A percentile compares a stretch with the other conserved stretches of the same genome.
phyloP scores from a whole-genome alignment of 2,797 vertebrate species.

The Pteronotus mesoamericanus region DNA sequence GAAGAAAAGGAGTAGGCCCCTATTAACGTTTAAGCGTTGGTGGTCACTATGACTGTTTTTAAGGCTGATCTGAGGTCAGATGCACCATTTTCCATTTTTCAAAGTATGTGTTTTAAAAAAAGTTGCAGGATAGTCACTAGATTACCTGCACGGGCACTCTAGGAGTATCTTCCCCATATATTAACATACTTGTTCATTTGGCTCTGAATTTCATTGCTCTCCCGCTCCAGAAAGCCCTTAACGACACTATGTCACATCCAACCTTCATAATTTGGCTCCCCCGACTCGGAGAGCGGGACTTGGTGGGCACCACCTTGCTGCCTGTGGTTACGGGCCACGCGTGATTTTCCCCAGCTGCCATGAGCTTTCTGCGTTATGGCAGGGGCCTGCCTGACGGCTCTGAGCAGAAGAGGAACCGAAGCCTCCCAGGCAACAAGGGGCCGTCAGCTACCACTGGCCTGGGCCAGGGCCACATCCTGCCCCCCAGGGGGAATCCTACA shows the following conservation, averaged over 20 bases:
- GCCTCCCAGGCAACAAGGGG: neutral
- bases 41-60: neutral
- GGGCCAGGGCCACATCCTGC: neutral
- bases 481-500: neutral
- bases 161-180: neutral
- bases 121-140: neutral
- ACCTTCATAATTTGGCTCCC: slow-evolving; percentile 15
- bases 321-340: slow-evolving; percentile 17
- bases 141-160: neutral
- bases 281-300: neutral
- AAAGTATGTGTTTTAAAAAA: neutral
- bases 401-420: neutral
- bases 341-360: slow-evolving; percentile 14
- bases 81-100: neutral
- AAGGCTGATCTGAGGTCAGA: neutral
- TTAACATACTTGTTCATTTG: neutral
- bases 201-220: slow-evolving; percentile 22
- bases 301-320: neutral
- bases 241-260: slow-evolving; percentile 26
- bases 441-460: neutral
- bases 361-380: neutral
- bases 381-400: neutral
- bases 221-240: slow-evolving; percentile 45
- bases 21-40: neutral
- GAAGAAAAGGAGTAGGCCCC: neutral